Base-by-base conservation (phyloP, 2,113 vertebrate species). In the Protobothrops mucrosquamatus region DNA sequence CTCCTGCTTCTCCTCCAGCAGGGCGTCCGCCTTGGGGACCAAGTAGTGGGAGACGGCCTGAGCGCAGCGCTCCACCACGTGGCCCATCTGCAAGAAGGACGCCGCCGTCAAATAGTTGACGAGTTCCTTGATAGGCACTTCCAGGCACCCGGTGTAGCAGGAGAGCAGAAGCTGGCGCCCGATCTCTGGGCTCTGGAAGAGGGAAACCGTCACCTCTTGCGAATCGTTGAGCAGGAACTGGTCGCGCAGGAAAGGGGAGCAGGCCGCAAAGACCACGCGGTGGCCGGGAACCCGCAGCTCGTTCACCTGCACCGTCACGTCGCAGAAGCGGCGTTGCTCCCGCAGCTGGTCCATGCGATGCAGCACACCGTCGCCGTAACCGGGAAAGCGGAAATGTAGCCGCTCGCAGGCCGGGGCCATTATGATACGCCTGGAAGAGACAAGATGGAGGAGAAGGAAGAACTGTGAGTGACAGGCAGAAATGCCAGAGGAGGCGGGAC, bases 221-320 rank as follows among this genome's bases (percentile, higher is more conserved):
- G 95, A 96, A 48, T 96, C 92, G 20, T 97, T 96, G 86, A 98
- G 97, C 86, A 97, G 93, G 91, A 97, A 98, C 85, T 97, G 97
- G 94, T 97, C 97, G 0, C 96, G 96, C 2, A 98, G 93, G 94
- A 97, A 98, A 89, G 97, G 96, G 2, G 97, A 98, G 90, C 97
- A 97, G 0, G 97, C 97, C 1, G 97, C 97, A 14, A 98, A 93
- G 39, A 98, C 97, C 86, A 97, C 97, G 6, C 96, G 96, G 94
- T 98, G 97, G 24, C 96, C 97, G 0, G 95, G 97, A 92, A 98
- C 97, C 34, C 51, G 91, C 69, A 94, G 52, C 39, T 89, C 91
- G 10, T 94, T 92, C 1, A 97, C 93, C 88, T 97, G 90, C 61
- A 97, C 96, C 0, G 96, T 97, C 61, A 97, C 88, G 1, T 98